Evolutionary conservation across 2,113 vertebrate genomes (phyloP), one percentile per base, ranked within the genome.

Genomic region (Scophthalmus maximus): DNA sequence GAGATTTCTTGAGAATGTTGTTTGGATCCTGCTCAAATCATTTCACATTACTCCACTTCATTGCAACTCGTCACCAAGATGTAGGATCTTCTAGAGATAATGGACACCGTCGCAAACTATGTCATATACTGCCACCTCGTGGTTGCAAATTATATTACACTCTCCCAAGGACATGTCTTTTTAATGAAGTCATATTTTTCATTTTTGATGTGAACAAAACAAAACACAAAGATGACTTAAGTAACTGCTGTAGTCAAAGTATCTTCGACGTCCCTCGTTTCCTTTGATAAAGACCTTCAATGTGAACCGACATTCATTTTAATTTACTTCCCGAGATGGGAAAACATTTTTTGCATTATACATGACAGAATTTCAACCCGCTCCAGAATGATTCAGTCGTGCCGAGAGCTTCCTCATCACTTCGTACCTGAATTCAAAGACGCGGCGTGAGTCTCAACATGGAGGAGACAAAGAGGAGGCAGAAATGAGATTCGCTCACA

Each of bases 401-500:
- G 3, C 18, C 32, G 49, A 56, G 27, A 50, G 47, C 57, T 2
- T 53, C 25, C 32, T 83, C 4, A 56, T 29, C 44, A 64, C 8
- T 56, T 73, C 17, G 29, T 67, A 70, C 32, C 57, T 47, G 51
- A 29, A 73, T 26, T 79, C 51, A 69, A 65, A 77, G 29, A 38
- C 55, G 27, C 66, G 83, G 51, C 87, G 78, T 83, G 49, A 78
- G 73, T 83, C 23, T 83, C 18, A 46, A 18, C 36, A 71, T 59
- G 9, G 76, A 25, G n/a, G 52, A 27, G 49, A 76, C 73, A 84
- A 58, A 71, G 15, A 58, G 11, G n/a, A 55, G 23, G 36, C 11
- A 20, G 40, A 57, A 71, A 62, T 9, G 4, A n/a, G 46, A n/a
- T n/a, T n/a, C n/a, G n/a, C 9, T 11, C 17, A 17, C 15, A 20